Base-by-base conservation (phyloP, 92 coral and sea anemone genomes). In the Palythoa grandiflora region DNA sequence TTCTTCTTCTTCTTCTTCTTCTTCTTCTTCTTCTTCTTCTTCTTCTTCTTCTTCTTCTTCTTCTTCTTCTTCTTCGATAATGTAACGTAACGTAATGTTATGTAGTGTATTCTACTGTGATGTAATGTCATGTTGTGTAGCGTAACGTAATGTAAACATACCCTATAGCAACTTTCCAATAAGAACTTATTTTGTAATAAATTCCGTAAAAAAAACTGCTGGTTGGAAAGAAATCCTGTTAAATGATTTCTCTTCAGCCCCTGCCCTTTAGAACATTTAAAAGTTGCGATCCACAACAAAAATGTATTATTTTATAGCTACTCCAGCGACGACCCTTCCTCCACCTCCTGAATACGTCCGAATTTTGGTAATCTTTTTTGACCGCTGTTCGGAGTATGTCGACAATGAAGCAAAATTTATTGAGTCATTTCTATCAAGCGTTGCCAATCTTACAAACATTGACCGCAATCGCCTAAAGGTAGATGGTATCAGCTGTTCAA, bases 331-430 rank as follows among this genome's bases (percentile, higher is more conserved):
- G 12, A 78, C 0, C 44, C 50, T 5, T 2, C 14, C 60, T 14
- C 48, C 66, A 1, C 75, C 54, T 17, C 84, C 95, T 13, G 75
- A 79, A 21, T 73, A 89, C 73, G 80, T 85, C 60, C 87, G 86
- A n/a, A 38, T 94, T 63, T 39, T 90, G 48, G 88, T 86, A 8
- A 86, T 88, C 16, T 92, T 94, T 75, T 83, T 92, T 4, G 47
- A 57, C 16, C 87, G 87, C 6, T 88, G 93, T 71, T 52, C 40
- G 40, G 77, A 78, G 40, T 83, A 65, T 51, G 11, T 70, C 14
- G 48, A 66, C 5, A 20, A 79, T 59, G 38, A 79, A 65, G 54
- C 37, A 9, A 8, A 79, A 37, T 39, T 79, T 60, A 15, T 10
- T 0, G 72, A 59, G 73, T 79, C 84, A 7, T 79, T 79, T 79